Evolutionary conservation across 2,113 vertebrate species (phyloP).

Genomic region (Engystomops pustulosus): DNA sequence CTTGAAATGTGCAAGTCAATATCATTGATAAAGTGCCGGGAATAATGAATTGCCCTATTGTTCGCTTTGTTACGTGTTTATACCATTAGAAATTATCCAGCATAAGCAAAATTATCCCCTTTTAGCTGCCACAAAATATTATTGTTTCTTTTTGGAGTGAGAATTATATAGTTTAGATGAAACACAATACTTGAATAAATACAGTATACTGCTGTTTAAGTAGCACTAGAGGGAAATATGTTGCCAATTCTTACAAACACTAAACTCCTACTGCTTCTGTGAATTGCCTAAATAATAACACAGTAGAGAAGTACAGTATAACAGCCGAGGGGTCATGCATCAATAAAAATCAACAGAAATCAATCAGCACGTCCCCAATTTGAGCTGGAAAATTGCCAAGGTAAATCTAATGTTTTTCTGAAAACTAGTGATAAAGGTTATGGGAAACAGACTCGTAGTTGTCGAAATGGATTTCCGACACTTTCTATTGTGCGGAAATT

Average conservation of each 20-base stretch:
- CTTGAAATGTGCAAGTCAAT: conserved; percentile 31
- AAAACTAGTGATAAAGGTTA: conserved; percentile 59
- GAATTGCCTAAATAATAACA: conserved; percentile 61
- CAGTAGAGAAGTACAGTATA: conserved; percentile 60
- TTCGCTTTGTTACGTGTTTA: conserved; percentile 53
- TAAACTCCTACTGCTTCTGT: conserved; percentile 59
- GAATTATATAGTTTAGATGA: conserved; percentile 59
- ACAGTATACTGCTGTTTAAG: conserved; percentile 60
- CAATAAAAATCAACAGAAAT: conserved; percentile 61
- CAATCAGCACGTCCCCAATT: conserved; percentile 60
- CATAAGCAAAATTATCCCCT: conserved; percentile 56
- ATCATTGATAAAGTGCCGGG: conserved; percentile 34
- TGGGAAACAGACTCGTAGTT: conserved; percentile 47
- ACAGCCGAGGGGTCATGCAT: conserved; percentile 59
- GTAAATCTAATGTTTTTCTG: conserved; percentile 58
- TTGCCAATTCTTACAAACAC: conserved; percentile 60
- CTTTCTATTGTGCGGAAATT: conserved; percentile 9
- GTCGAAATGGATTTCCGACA: conserved; percentile 25
- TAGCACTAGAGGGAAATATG: conserved; percentile 60
- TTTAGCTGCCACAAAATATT: conserved; percentile 55
- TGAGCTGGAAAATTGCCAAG: conserved; percentile 60
- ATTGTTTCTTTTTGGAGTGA: conserved; percentile 57
- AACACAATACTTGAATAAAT: conserved; percentile 61
- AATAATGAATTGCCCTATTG: conserved; percentile 54
- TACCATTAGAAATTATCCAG: conserved; percentile 54